Conservation (phyloP, 2,888 invertebrate species). For the Anarsia innoxiella region DNA sequence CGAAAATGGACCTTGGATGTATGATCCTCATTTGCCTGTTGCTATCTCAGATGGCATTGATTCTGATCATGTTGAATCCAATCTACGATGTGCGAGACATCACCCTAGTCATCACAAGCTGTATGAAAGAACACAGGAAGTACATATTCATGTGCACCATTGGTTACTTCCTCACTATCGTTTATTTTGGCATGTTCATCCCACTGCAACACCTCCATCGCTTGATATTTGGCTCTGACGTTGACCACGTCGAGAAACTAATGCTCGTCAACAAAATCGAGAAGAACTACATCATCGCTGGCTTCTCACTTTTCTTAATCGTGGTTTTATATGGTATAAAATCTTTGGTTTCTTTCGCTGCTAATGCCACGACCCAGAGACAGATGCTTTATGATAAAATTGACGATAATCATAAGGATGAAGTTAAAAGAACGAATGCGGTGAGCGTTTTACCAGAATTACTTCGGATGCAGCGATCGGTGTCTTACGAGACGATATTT, state of each 20-base stretch:
- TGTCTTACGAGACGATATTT: too few relatives aligned
- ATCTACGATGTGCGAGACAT: conserved; percentile 44
- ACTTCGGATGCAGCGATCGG: too few relatives aligned
- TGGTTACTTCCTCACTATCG: conserved; percentile 38
- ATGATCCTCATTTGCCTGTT: conserved; percentile 38
- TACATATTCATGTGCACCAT: conserved; percentile 24
- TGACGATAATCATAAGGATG: too few relatives aligned
- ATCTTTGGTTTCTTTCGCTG: too few relatives aligned
- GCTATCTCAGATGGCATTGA: conserved; percentile 46
- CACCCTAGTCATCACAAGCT: conserved; percentile 28
- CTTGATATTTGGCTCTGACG: conserved; percentile 29
- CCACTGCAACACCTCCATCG: conserved; percentile 41
- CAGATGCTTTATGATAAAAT: too few relatives aligned
- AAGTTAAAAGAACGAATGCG: too few relatives aligned
- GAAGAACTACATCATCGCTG: conserved; percentile 52
- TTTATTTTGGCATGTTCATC: conserved; percentile 49
- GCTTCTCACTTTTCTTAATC: conserved; percentile 55
- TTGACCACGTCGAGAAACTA: conserved; percentile 39
- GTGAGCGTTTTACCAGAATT: too few relatives aligned
- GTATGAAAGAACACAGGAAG: conserved; percentile 26
- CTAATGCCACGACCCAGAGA: too few relatives aligned
- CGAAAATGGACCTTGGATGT: conserved; percentile 45
- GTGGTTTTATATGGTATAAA: conserved; percentile 46
- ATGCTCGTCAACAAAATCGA: conserved; percentile 39
- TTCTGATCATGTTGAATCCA: conserved; percentile 52